phyloP scores from a whole-genome alignment of 2,888 invertebrate species.

The Allophyes oxyacanthae region DNA sequence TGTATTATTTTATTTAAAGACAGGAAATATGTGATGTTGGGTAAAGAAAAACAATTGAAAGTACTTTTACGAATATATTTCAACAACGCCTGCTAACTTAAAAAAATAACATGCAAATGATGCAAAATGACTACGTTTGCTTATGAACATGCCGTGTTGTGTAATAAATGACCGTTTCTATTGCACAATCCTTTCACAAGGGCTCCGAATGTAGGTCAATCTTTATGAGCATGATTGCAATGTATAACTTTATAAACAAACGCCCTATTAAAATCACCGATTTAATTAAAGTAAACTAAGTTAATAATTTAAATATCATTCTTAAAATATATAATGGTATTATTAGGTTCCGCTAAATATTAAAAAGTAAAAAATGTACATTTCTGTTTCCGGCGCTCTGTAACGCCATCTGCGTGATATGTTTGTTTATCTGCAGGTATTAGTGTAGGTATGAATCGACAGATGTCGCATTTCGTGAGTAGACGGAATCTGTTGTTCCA shows the following conservation, averaged over 20 bases:
- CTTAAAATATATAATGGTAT: background rate
- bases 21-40: conserved; percentile 5
- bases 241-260: conserved; percentile 58
- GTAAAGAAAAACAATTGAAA: conserved; percentile 54
- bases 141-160: conserved; percentile 86
- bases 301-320: conserved; percentile 3
- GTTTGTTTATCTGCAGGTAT: conserved; percentile 3
- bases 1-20: conserved; percentile 18
- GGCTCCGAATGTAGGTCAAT: conserved; percentile 89
- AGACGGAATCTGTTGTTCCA: too few relatives aligned
- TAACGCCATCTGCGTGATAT: conserved; percentile 54
- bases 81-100: conserved; percentile 54
- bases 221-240: conserved; percentile 81
- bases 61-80: conserved; percentile 63
- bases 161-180: conserved; percentile 89
- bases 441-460: conserved; percentile 19
- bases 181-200: conserved; percentile 90
- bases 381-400: conserved; percentile 51
- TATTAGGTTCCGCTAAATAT: conserved; percentile 5
- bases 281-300: conserved; percentile 5
- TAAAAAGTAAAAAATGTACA: conserved; percentile 11
- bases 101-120: conserved; percentile 78
- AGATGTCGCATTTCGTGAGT: conserved; percentile 35
- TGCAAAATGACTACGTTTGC: conserved; percentile 84
- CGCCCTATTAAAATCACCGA: background rate